Conservation (phyloP, 2,797 vertebrate genomes). For the Orestias chungarensis region DNA sequence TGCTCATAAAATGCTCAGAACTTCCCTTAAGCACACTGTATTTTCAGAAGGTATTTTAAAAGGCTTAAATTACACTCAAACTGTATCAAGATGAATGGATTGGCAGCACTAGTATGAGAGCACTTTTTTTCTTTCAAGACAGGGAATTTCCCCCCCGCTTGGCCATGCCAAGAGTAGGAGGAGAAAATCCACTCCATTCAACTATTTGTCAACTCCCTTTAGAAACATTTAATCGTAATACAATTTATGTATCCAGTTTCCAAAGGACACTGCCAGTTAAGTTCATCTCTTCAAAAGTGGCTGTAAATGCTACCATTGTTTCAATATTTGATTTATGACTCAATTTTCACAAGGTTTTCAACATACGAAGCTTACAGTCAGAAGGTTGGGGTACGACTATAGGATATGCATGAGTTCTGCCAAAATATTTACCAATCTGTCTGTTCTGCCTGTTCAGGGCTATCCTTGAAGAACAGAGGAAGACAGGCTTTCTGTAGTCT, state of each 20-base stretch:
- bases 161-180: slow-evolving; percentile 85
- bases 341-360: slow-evolving; percentile 65
- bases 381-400: slow-evolving; percentile 32
- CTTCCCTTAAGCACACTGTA: slow-evolving; percentile 87
- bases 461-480: slow-evolving; percentile 33
- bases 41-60: slow-evolving; percentile 88
- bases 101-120: slow-evolving; percentile 81
- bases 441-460: slow-evolving; percentile 47
- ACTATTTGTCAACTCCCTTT: slow-evolving; percentile 99
- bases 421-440: slow-evolving; percentile 29
- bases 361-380: slow-evolving; percentile 43
- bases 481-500: slow-evolving; percentile 33
- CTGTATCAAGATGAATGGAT: slow-evolving; percentile 88
- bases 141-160: slow-evolving; percentile 83
- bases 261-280: slow-evolving; percentile 89
- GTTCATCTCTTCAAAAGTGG: slow-evolving; percentile 84
- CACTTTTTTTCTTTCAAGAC: slow-evolving; percentile 74
- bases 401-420: slow-evolving; percentile 35
- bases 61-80: slow-evolving; percentile 90
- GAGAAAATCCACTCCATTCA: slow-evolving; percentile 88
- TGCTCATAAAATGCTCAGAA: slow-evolving; percentile 89
- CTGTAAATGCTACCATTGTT: slow-evolving; percentile 90
- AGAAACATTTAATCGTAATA: slow-evolving; percentile 97
- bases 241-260: slow-evolving; percentile 93
- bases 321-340: slow-evolving; percentile 82